phyloP scores from a whole-genome alignment of 2,113 vertebrate genomes.

The Proterorhinus semilunaris region DNA sequence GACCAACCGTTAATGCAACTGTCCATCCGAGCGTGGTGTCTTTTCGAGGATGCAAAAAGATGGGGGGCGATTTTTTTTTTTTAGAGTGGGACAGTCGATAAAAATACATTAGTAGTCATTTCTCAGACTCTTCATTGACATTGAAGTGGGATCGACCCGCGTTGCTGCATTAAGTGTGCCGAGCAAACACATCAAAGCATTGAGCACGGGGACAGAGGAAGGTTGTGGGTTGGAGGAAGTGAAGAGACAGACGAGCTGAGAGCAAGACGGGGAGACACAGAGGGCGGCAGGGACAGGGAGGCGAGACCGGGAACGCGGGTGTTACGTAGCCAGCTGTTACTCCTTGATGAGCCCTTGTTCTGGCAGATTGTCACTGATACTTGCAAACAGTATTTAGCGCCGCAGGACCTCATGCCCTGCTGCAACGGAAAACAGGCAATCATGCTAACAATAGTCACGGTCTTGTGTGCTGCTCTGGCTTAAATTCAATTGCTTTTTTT shows the following conservation, averaged over 20 bases:
- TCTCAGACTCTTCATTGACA: slow-evolving; percentile 25
- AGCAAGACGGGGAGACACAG: slow-evolving; percentile 8
- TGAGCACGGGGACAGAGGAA: slow-evolving; percentile 23
- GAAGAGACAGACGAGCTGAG: slow-evolving; percentile 26
- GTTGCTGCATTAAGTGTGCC: slow-evolving; percentile 17
- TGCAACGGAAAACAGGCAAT: not conserved
- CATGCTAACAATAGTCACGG: not conserved
- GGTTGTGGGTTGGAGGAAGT: slow-evolving; percentile 21
- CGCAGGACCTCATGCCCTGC: slow-evolving; percentile 3
- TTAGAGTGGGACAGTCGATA: slow-evolving; percentile 29
- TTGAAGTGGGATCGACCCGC: slow-evolving; percentile 13
- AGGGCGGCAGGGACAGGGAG: not conserved
- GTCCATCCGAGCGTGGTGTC: slow-evolving; percentile 16
- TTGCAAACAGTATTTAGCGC: slow-evolving; percentile 16
- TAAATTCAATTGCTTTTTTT: not conserved
- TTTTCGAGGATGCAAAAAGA: slow-evolving; percentile 28
- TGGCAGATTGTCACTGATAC: slow-evolving; percentile 11
- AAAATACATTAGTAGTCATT: slow-evolving; percentile 34
- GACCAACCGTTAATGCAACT: slow-evolving; percentile 29
- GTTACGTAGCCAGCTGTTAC: slow-evolving; percentile 24
- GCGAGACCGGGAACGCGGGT: slow-evolving; percentile 20
- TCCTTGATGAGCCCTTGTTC: slow-evolving; percentile 32
- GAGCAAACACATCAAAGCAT: slow-evolving; percentile 24
- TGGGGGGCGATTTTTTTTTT: slow-evolving; percentile 33
- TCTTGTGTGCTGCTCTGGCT: not conserved